Percentiles rank a stretch among this genome's conserved stretches.
Conservation (phyloP, 2,113 vertebrate genomes). For the Conger conger region DNA sequence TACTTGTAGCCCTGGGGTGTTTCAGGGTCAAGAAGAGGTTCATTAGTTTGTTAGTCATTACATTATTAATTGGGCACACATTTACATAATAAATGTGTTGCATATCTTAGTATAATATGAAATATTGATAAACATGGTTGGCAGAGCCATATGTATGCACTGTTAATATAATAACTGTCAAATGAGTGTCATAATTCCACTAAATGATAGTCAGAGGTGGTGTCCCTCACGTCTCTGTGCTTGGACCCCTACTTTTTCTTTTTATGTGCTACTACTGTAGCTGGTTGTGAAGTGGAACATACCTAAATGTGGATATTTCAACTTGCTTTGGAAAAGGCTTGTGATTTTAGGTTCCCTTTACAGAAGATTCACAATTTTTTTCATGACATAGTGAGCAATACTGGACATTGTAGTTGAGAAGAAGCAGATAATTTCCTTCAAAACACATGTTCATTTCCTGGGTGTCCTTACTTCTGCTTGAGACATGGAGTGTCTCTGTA, state of each 20-base stretch:
- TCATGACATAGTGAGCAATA: no score
- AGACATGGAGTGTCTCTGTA: neutral
- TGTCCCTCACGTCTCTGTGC: neutral
- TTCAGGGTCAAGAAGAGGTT: neutral
- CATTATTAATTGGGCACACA: neutral
- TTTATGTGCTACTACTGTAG: neutral
- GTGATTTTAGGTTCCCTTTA: no score
- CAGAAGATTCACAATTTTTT: no score
- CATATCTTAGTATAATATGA: neutral
- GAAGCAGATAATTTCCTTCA: neutral
- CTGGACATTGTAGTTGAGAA: no score
- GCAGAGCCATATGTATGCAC: neutral
- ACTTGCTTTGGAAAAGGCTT: no score
- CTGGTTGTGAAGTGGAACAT: neutral
- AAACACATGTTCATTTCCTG: neutral
- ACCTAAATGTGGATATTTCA: neutral
- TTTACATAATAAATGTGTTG: neutral
- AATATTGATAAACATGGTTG: neutral
- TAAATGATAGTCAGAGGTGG: neutral
- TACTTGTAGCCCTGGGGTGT: neutral
- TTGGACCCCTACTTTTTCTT: neutral
- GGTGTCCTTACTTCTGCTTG: neutral
- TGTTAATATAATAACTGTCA: neutral
- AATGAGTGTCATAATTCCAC: neutral
- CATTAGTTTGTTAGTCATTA: neutral